Evolutionary conservation across 2,113 vertebrate species (phyloP), one percentile per base, ranked within the genome.

Genomic region (Phainopepla nitens): DNA sequence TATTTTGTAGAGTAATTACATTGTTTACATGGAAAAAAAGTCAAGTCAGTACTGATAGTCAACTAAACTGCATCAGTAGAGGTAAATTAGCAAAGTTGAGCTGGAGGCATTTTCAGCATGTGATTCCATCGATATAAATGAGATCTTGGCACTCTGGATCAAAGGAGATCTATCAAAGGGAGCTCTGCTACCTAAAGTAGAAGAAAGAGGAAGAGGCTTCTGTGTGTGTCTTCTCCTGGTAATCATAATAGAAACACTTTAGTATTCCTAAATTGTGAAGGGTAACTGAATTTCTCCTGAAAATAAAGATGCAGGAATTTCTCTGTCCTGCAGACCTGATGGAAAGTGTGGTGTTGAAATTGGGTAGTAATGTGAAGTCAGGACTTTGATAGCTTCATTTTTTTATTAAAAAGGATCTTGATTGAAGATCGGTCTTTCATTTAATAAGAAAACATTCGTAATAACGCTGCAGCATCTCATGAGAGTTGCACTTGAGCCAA

Each of bases 391-490:
- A 8, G 24, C 23, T 2, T 24, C 4, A 0, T 50, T 53, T 89
- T 65, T 76, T 36, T 3, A 78, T 87, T 89, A 29, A 65, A 80
- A 88, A 65, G 10, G 27, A 42, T 77, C 58, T 45, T 44, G 28
- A 76, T 82, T 88, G 92, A 57, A 90, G 90, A 57, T 61, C 70
- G 35, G 9, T 62, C 62, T 54, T 88, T 92, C n/a, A 35, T 88
- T 85, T 93, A 68, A 66, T 78, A 80, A 89, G 60, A 42, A 94
- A 92, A 54, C 39, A 18, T 72, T 87, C 76, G 24, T 91, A 82
- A 77, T 66, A 35, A 15, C 20, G 57, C 54, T 88, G 50, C 29
- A 73, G 24, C 28, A 58, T 86, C 78, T 95, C 85, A 7, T 33
- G 54, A 85, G 90, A 56, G 11, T 28, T 61, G 19, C 47, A 31